Base-by-base conservation (phyloP, 2,888 invertebrate genomes). In the Melanargia galathea region DNA sequence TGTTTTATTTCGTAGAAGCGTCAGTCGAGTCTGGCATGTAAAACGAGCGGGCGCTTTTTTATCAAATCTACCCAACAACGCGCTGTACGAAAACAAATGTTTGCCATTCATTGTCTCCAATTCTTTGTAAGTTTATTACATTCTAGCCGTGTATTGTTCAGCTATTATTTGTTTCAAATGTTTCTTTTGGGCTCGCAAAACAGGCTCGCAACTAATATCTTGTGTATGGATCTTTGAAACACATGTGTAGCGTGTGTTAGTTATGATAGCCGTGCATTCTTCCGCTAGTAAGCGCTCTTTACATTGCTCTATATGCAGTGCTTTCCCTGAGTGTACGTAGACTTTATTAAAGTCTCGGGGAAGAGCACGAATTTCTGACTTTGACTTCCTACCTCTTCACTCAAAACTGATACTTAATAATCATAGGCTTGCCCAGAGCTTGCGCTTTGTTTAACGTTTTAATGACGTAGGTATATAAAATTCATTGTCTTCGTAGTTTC, bases 1-100 rank as follows among this genome's bases (percentile, higher is more conserved):
- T 86, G 84, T 86, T 82, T 80, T 72, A 75, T 76, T 87, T 86
- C 86, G 78, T 62, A 76, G 86, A 86, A 86, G 70, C 76, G 71
- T 76, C 71, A 74, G 75, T 78, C 78, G 77, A 74, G 77, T 48
- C 76, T 75, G 78, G 84, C 78, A 86, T 86, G 78, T 80, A 75
- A 82, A 86, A 78, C 72, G 75, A 72, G 72, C 69, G 71, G 71
- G 71, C 68, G 71, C 75, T 74, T 71, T 75, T 74, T 69, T n/a
- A n/a, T 72, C 57, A 67, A 67, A 56, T 38, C 68, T 35, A 63
- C 59, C 61, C 62, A 61, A 62, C 62, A 61, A 62, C 57, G 64
- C 64, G 64, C 70, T 65, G 60, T 60, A 63, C 66, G 70, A 71
- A 71, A 73, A 71, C 70, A 69, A 74, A 73, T 71, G 66, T 68